Conservation (phyloP, 92 coral and sea anemone genomes). For the Palythoa heliodiscus region DNA sequence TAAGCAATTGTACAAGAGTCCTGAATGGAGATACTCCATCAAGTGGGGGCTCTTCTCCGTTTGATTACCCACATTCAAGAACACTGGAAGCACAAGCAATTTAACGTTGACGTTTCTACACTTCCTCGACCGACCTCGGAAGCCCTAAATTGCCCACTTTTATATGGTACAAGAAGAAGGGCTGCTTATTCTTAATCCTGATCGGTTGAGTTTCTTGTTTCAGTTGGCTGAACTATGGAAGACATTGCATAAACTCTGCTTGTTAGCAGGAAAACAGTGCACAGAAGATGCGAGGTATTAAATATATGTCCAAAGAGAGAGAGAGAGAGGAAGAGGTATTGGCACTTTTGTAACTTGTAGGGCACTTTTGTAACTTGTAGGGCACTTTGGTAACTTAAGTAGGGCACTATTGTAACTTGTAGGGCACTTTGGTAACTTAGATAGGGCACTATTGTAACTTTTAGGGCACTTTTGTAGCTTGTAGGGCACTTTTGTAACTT, state of each 20-base stretch:
- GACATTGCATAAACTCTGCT: conserved; percentile 44
- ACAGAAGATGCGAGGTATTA: conserved; percentile 58
- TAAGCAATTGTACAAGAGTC: conserved; percentile 7
- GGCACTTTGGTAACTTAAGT: too few relatives aligned
- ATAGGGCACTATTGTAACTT: too few relatives aligned
- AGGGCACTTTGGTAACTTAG: too few relatives aligned
- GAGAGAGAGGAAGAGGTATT: too few relatives aligned
- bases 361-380: too few relatives aligned
- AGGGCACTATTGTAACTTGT: too few relatives aligned
- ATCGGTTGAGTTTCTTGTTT: conserved; percentile 50
- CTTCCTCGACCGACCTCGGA: conserved; percentile 50
- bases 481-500: too few relatives aligned
- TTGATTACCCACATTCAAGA: conserved; percentile 43
- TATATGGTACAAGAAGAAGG: conserved; percentile 40
- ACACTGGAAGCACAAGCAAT: conserved; percentile 51
- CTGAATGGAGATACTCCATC: conserved; percentile 14
- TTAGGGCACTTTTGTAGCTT: too few relatives aligned
- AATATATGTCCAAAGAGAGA: conserved; percentile 52
- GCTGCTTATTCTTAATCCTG: conserved; percentile 54
- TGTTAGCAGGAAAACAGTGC: conserved; percentile 53
- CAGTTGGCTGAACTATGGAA: conserved; percentile 55
- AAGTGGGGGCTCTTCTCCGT: conserved; percentile 27
- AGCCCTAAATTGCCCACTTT: conserved; percentile 36
- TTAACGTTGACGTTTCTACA: conserved; percentile 36
- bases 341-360: too few relatives aligned